A percentile compares a stretch with the other conserved stretches of the same genome.
These are phyloP conservation scores for Lycophotia porphyrea DNA, from an alignment of 2,888 invertebrate genomes.

Conservation along the genomic window DNA sequence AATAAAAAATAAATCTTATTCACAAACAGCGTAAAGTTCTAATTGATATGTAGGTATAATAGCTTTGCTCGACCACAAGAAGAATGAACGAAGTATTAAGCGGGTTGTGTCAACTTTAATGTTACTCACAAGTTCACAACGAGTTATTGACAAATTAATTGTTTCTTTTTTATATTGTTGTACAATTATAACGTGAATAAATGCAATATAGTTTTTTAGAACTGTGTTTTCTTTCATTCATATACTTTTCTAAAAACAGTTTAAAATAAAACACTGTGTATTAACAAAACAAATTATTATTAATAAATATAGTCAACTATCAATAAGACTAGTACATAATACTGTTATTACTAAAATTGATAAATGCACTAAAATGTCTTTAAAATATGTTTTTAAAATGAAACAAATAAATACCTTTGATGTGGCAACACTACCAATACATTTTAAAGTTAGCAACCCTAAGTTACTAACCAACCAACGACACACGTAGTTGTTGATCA, in stretches of 20 bases:
- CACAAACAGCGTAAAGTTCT: not conserved
- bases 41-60: not conserved
- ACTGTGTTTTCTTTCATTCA: constrained; percentile 46
- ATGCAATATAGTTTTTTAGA: constrained; percentile 63
- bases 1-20: constrained; percentile 15
- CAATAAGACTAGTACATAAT: constrained; percentile 77
- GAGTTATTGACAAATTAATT: constrained; percentile 48
- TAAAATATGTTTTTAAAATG: constrained; percentile 31
- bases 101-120: constrained; percentile 58
- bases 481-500: too few relatives aligned
- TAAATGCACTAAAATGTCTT: constrained; percentile 70
- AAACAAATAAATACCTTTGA: constrained; percentile 39
- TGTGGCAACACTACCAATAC: constrained; percentile 27
- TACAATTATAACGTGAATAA: constrained; percentile 66
- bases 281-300: constrained; percentile 69
- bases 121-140: constrained; percentile 43
- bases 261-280: constrained; percentile 48
- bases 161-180: constrained; percentile 63
- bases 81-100: constrained; percentile 58
- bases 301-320: constrained; percentile 69
- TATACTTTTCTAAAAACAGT: not conserved
- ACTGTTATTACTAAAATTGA: constrained; percentile 69
- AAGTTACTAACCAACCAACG: too few relatives aligned
- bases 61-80: constrained; percentile 11
- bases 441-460: constrained; percentile 40